A percentile compares a stretch with the other conserved stretches of the same genome.
These are phyloP conservation scores for Poliocrania exsul DNA, from an alignment of 2,797 vertebrate species.

Conservation along the genomic window DNA sequence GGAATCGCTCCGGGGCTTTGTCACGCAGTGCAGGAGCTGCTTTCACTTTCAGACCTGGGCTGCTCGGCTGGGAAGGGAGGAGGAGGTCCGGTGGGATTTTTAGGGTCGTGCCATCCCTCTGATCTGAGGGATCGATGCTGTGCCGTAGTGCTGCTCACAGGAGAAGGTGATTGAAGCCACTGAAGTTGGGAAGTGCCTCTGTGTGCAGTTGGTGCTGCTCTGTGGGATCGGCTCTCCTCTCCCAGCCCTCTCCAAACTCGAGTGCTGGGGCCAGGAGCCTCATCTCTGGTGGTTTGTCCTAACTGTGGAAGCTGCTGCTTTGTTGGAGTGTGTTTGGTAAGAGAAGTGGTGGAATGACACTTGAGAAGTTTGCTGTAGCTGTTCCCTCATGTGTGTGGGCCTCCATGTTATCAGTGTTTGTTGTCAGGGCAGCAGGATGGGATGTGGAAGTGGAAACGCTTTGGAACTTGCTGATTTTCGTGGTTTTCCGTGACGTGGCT, in stretches of 20 bases:
- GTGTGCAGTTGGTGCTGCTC: neutral
- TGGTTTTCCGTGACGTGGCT: neutral
- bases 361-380: accelerated
- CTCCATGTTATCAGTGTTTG: neutral
- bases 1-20: neutral
- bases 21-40: neutral
- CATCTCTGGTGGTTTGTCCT: accelerated
- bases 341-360: neutral
- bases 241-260: neutral
- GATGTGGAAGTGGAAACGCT: neutral
- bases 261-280: accelerated
- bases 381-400: neutral
- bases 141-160: accelerated
- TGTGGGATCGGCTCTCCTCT: neutral
- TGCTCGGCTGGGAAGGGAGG: neutral
- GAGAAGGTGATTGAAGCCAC: neutral
- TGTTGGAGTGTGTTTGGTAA: neutral
- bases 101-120: accelerated
- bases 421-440: neutral
- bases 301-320: neutral
- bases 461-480: neutral
- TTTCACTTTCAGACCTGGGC: neutral
- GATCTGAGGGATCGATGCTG: accelerated
- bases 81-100: neutral
- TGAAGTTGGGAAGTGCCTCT: accelerated